phyloP scores from a whole-genome alignment of 2,113 vertebrate species.

The Pterocles gutturalis region DNA sequence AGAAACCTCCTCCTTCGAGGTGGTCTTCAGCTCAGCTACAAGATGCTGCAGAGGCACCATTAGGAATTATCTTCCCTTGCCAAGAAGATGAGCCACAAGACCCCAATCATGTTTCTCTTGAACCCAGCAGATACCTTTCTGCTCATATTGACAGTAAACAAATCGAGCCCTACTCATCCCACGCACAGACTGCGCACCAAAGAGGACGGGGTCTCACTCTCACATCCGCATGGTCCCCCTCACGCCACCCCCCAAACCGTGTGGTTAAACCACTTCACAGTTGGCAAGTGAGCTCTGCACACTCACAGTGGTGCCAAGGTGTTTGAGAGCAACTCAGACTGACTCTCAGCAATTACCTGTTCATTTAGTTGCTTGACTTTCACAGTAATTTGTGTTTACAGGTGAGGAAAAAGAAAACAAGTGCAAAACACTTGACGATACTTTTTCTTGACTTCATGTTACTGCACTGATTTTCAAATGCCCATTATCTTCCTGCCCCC shows the following conservation, averaged over 20 bases:
- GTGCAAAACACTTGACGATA: not conserved
- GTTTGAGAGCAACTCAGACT: fast-evolving
- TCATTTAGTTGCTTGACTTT: not conserved
- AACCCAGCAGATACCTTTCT: not conserved
- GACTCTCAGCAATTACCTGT: not conserved
- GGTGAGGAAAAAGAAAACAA: not conserved
- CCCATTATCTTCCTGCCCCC: not conserved
- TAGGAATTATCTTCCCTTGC: not conserved
- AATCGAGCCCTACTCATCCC: not conserved
- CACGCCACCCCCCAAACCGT: fast-evolving
- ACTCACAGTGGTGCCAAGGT: fast-evolving
- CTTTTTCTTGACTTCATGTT: not conserved
- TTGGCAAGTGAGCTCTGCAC: fast-evolving
- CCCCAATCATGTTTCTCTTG: not conserved
- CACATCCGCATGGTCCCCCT: fast-evolving
- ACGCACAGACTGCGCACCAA: not conserved
- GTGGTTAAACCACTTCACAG: not conserved
- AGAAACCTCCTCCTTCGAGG: not conserved
- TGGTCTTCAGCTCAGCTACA: not conserved
- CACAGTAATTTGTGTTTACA: not conserved
- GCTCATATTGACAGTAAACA: not conserved
- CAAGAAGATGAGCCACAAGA: not conserved
- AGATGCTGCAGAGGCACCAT: not conserved
- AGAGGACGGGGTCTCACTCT: not conserved
- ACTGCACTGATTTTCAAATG: not conserved